Conservation (phyloP, 2,888 invertebrate genomes). For the Argyra leucocephala region DNA sequence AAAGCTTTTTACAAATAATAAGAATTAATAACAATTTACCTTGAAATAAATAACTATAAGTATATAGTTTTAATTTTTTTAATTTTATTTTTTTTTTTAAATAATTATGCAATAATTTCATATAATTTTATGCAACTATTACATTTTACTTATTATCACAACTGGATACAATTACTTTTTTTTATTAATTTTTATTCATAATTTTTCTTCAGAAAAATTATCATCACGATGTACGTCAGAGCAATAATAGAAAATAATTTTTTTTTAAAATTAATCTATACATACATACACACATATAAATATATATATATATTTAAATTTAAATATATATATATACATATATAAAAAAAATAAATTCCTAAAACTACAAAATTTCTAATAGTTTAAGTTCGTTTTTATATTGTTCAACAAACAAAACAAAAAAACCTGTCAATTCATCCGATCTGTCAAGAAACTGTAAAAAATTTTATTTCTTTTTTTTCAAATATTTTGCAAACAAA, state of each 20-base stretch:
- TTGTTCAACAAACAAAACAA: neutral
- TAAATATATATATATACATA: neutral
- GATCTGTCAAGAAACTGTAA: neutral
- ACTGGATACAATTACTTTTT: constrained; percentile 3
- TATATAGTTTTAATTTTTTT: neutral
- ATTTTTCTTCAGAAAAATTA: neutral
- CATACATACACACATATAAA: too few species aligned
- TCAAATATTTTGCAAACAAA: too few species aligned
- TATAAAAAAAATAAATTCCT: neutral
- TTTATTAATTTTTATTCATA: neutral
- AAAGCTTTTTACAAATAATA: neutral
- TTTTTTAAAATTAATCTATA: too few species aligned
- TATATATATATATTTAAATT: too few species aligned
- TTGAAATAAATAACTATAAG: neutral
- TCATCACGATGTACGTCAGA: neutral
- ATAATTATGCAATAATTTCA: neutral
- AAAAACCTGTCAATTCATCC: neutral
- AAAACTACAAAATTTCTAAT: too few species aligned
- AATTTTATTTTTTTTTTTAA: neutral
- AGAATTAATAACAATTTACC: constrained; percentile 1
- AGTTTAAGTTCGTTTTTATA: too few species aligned
- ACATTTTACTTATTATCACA: neutral
- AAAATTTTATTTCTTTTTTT: too few species aligned
- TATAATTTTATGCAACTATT: constrained; percentile 1
- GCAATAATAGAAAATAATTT: too few species aligned